Evolutionary conservation across 2,797 vertebrate genomes (phyloP).

Genomic region (Anniella stebbinsi): DNA sequence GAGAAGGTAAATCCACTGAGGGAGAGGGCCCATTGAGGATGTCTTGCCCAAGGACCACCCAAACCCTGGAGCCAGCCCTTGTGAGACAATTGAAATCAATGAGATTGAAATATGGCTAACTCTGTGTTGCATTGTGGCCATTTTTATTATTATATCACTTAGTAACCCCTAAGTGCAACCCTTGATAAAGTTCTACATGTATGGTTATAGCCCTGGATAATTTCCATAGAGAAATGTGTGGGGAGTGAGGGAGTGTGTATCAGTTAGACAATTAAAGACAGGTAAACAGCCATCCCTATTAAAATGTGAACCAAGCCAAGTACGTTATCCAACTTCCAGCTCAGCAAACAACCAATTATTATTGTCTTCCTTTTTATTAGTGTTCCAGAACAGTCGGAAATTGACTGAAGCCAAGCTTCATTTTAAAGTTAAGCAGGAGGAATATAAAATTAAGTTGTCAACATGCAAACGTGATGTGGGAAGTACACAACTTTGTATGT

Average conservation of each 20-base stretch:
- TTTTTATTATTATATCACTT: not conserved
- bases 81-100: not conserved
- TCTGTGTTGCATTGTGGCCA: not conserved
- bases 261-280: not conserved
- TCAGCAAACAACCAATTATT: slow-evolving; percentile 41
- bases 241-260: slow-evolving; percentile 23
- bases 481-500: not conserved
- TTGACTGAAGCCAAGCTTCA: slow-evolving; percentile 76
- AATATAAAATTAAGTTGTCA: slow-evolving; percentile 83
- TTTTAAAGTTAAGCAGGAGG: slow-evolving; percentile 77
- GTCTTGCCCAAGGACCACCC: no score
- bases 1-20: no score
- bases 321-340: slow-evolving; percentile 51
- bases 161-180: not conserved
- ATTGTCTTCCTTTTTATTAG: slow-evolving; percentile 38
- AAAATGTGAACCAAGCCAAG: slow-evolving; percentile 37
- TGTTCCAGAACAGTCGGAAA: slow-evolving; percentile 63
- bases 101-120: not conserved
- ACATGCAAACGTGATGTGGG: slow-evolving; percentile 67
- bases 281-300: slow-evolving; percentile 37
- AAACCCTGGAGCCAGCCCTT: not conserved
- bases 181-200: slow-evolving; percentile 8
- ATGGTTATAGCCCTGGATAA: not conserved
- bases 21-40: no score
- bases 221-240: not conserved